Base-by-base conservation (phyloP, 1,140 invertebrate genomes). In the Colletes gigas region DNA sequence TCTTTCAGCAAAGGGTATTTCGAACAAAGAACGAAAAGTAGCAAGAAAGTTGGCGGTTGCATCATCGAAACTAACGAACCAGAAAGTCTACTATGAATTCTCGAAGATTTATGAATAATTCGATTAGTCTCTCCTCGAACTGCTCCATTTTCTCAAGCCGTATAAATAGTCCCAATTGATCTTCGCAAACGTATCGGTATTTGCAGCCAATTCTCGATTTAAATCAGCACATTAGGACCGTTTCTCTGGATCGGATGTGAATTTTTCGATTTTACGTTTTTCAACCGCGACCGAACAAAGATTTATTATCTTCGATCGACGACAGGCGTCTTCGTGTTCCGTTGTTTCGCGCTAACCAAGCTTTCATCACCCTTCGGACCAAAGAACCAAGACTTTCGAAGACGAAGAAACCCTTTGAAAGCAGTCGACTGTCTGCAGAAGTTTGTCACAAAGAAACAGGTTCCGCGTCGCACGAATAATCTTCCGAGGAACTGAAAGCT, bases 201-300 rank as follows among this genome's bases (percentile, higher is more conserved):
- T 2, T 19, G 54, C 14, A 60, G 59, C 65, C 65, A 65, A 41
- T 77, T 66, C 74, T 17, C 41, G 15, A 41, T 15, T 69, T 77
- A 59, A 77, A 68, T 77, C 66, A 68, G 15, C 62, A n/a, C 41
- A 21, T 76, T 76, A 47, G 60, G 41, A 30, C n/a, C 50, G 30
- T 30, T 17, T 41, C 17, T 14, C 15, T 6, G 74, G 30, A 76
- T 57, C 63, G 30, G 41, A n/a, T 4, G 17, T 76, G 19, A 41
- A 69, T 21, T 68, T 69, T 65, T 66, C 19, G 19, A 60, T 10
- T 44, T 17, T 39, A 69, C 41, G n/a, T 10, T 5, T 47, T 41
- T 41, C 65, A 59, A 17, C 52, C 60, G 9, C 21, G 19, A 30
- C 44, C 1, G 71, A 47, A 72, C 60, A 52, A 75, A 59, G 44